Conservation (phyloP, 2,113 vertebrate species). For the Miniopterus natalensis region DNA sequence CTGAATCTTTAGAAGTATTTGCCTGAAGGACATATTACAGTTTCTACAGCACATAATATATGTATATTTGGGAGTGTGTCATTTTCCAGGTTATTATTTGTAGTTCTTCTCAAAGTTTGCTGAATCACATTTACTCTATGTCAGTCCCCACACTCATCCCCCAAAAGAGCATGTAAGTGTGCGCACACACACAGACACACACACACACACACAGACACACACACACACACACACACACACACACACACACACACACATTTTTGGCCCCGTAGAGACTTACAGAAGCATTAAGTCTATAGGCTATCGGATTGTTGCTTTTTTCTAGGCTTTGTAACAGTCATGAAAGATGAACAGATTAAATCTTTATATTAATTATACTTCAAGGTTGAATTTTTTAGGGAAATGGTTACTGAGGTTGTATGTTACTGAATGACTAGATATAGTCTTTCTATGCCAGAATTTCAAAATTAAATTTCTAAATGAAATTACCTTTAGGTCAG, state of each 20-base stretch:
- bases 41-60: not conserved
- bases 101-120: not conserved
- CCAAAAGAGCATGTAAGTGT: not conserved
- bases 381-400: slow-evolving; percentile 6
- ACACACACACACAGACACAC: not conserved
- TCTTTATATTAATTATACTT: slow-evolving; percentile 3
- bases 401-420: not conserved
- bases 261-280: slow-evolving; percentile 3
- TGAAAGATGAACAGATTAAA: not conserved
- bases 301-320: not conserved
- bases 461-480: slow-evolving; percentile 49
- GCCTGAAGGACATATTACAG: not conserved
- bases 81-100: not conserved
- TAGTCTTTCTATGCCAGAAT: not conserved
- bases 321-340: not conserved
- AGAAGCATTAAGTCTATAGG: not conserved
- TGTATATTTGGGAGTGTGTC: slow-evolving; percentile 37
- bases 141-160: not conserved
- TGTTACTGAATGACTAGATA: not conserved
- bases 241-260: not conserved
- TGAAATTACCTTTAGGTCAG: not conserved
- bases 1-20: slow-evolving; percentile 48
- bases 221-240: accelerated
- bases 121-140: slow-evolving; percentile 10
- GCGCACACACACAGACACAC: accelerated